Base-by-base conservation (phyloP, 35 echinoderm and acorn worm genomes). In the Apostichopus parvimensis region DNA sequence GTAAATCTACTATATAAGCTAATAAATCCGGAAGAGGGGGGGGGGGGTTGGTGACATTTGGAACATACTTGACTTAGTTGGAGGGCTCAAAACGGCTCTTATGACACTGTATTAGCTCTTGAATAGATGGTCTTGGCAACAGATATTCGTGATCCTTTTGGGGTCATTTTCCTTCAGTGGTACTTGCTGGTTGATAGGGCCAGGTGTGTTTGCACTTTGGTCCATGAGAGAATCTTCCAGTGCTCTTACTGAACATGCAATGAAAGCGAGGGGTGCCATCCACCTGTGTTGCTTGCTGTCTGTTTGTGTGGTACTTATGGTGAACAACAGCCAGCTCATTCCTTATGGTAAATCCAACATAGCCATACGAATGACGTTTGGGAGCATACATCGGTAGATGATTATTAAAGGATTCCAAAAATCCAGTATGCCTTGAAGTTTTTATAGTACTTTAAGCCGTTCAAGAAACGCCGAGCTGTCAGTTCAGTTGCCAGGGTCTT, bases 361-460 rank as follows among this genome's bases (percentile, higher is more conserved):
- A 91, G 14, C 90, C 56, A 58, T 91, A 82, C 21, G 90, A 79
- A 79, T 91, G 90, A n/a, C 73, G 77, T 26, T 91, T 91, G 15
- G 77, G 90, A 56, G 73, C 77, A 81, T 91, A 91, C 77, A 91
- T 91, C 15, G 82, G 90, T 79, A 84, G 54, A 81, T 83, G 77
- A 28, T 91, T 91, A 28, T 91, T 59, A 53, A 91, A 91, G 55
- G 90, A 83, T 73, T 91, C 77, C 73, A 91, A 26, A 81, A 81
- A 20, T 80, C 90, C 90, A 28, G 90, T 91, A 26, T 91, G 54
- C 53, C 90, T 45, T 79, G 90, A 86, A 86, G 83, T 86, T 86
- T 53, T 60, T 86, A 2, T 12, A 57, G 15, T 86, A 86, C 13
- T 23, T 9, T 56, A 86, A 22, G 10, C 53, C n/a, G 13, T 58